phyloP scores from a whole-genome alignment of 2,888 invertebrate species.

The Macrophya annulata region DNA sequence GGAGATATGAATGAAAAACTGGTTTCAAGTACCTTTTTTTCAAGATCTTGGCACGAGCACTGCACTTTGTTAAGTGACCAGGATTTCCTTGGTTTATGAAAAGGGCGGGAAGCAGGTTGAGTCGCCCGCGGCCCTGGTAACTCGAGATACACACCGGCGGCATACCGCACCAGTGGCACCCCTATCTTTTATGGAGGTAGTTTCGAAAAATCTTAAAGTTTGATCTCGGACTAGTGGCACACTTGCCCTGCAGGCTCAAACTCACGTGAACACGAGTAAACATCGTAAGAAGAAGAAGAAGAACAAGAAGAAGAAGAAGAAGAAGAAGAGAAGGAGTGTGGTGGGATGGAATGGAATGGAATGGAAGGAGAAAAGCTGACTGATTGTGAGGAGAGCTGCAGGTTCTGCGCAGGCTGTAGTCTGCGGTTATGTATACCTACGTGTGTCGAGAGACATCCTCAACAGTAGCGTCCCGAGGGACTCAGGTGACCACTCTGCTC shows the following conservation, averaged over 20 bases:
- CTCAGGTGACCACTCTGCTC: slow-evolving; percentile 68
- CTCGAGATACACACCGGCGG: slow-evolving; percentile 72
- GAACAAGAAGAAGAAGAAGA: slow-evolving; percentile 22
- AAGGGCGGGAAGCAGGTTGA: slow-evolving; percentile 4
- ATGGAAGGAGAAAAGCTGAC: slow-evolving; percentile 44
- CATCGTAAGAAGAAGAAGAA: slow-evolving; percentile 63
- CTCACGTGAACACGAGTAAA: slow-evolving; percentile 73
- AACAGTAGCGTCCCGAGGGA: slow-evolving; percentile 49
- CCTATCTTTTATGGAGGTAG: slow-evolving; percentile 75
- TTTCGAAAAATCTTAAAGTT: slow-evolving; percentile 74
- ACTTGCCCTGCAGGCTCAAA: slow-evolving; percentile 59
- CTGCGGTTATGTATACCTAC: slow-evolving; percentile 9
- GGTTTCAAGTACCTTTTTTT: too few relatives aligned
- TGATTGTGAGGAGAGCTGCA: slow-evolving; percentile 27
- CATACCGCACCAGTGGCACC: slow-evolving; percentile 73
- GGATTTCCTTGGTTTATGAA: slow-evolving; percentile 1
- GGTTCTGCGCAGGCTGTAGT: not conserved
- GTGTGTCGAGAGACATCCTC: slow-evolving; percentile 19
- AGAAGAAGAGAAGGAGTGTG: not conserved
- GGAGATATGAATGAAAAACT: not conserved
- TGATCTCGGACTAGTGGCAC: slow-evolving; percentile 69
- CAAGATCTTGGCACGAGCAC: too few relatives aligned
- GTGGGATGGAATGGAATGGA: slow-evolving; percentile 54
- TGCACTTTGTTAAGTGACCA: not conserved
- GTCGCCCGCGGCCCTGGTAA: slow-evolving; percentile 68